phyloP scores from a whole-genome alignment of 92 coral and sea anemone genomes.

The Siderastrea radians region DNA sequence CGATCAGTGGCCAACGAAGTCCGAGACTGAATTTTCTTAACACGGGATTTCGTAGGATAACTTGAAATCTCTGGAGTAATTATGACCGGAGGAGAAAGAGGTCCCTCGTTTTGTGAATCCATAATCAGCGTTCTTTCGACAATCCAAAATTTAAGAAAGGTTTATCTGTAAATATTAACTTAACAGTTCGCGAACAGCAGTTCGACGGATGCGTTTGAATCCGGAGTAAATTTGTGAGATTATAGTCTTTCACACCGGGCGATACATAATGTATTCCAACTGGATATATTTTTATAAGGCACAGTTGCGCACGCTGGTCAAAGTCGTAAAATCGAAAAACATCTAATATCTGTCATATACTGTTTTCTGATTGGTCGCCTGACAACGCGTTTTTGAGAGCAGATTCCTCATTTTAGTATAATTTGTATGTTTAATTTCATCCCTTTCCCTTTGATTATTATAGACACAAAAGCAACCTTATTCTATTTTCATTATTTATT shows the following conservation, averaged over 20 bases:
- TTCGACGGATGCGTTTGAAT: neutral
- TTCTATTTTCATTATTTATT: neutral
- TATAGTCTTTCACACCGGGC: neutral
- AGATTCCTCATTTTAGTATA: neutral
- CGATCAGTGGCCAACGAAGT: slow-evolving; percentile 85
- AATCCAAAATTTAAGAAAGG: neutral
- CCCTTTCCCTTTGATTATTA: neutral
- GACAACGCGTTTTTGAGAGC: neutral
- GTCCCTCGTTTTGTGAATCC: slow-evolving; percentile 37
- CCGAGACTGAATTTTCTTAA: slow-evolving; percentile 83
- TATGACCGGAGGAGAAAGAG: slow-evolving; percentile 72
- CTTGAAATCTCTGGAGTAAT: slow-evolving; percentile 72
- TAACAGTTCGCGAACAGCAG: neutral
- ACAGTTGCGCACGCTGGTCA: slow-evolving; percentile 5
- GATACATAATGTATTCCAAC: slow-evolving; percentile 31
- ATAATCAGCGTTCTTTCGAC: neutral
- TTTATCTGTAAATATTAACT: slow-evolving; percentile 16
- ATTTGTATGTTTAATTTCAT: slow-evolving; percentile 11
- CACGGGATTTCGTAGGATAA: slow-evolving; percentile 73
- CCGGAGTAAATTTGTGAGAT: neutral
- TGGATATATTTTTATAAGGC: neutral
- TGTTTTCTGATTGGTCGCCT: slow-evolving; percentile 11
- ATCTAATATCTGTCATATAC: slow-evolving; percentile 7
- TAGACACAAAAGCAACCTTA: neutral
- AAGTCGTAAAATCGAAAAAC: slow-evolving; percentile 26